Conservation (phyloP, 2,888 invertebrate species). For the Oxycera nigricornis region DNA sequence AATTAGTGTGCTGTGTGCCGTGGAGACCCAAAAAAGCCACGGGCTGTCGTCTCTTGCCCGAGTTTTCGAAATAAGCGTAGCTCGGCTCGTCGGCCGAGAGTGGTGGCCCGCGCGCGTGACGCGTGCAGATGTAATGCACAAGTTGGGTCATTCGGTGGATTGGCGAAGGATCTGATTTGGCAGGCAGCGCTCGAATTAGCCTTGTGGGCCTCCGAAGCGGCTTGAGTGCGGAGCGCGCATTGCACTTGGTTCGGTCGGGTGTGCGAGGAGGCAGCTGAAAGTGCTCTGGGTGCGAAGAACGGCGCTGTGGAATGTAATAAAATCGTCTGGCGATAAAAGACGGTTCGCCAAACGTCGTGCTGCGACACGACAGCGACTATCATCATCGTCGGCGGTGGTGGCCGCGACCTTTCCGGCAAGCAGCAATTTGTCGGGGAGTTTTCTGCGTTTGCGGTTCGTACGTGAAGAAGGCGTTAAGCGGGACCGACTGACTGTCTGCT, state of each 20-base stretch:
- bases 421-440: background rate
- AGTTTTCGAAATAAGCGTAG: constrained; percentile 19
- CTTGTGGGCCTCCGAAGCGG: background rate
- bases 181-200: background rate
- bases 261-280: background rate
- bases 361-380: constrained; percentile 55
- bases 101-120: background rate
- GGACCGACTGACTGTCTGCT: background rate
- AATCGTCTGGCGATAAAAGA: constrained; percentile 24
- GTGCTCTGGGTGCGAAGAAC: constrained; percentile 21
- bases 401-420: constrained; percentile 48
- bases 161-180: constrained; percentile 7
- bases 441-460: background rate
- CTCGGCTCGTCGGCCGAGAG: constrained; percentile 19
- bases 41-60: background rate
- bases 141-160: constrained; percentile 26
- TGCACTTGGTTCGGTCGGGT: background rate
- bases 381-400: constrained; percentile 50
- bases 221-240: background rate
- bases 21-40: background rate
- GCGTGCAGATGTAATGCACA: constrained; percentile 24
- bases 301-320: constrained; percentile 7
- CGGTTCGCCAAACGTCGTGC: constrained; percentile 22
- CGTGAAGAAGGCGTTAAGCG: background rate
- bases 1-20: background rate